Conservation (phyloP, 2,888 invertebrate genomes). For the Syrista parreyssii region DNA sequence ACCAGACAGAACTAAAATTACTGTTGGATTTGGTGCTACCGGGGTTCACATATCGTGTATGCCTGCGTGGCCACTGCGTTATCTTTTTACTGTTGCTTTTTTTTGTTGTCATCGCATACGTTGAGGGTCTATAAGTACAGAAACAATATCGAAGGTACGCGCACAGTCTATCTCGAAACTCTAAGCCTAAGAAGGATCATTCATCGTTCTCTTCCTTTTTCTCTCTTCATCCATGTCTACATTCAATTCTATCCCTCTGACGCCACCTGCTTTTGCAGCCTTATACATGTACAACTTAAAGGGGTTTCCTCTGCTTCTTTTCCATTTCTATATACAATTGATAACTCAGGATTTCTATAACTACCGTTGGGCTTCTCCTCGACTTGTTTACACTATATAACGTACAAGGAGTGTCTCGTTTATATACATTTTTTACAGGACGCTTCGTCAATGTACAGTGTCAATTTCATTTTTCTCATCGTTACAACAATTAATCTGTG, state of each 20-base stretch:
- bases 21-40: slow-evolving; percentile 65
- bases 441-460: slow-evolving; percentile 49
- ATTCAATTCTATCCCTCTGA: slow-evolving; percentile 14
- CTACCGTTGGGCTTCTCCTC: slow-evolving; percentile 17
- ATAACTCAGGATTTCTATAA: slow-evolving; percentile 44
- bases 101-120: slow-evolving; percentile 50
- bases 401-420: slow-evolving; percentile 10
- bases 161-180: slow-evolving; percentile 61
- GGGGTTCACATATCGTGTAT: slow-evolving; percentile 64
- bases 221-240: slow-evolving; percentile 11
- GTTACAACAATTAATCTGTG: slow-evolving; percentile 36
- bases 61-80: slow-evolving; percentile 52
- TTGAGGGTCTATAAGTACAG: slow-evolving; percentile 60
- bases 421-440: slow-evolving; percentile 62
- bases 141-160: slow-evolving; percentile 61
- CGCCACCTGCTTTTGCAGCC: slow-evolving; percentile 31
- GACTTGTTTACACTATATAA: slow-evolving; percentile 5
- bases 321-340: slow-evolving; percentile 46
- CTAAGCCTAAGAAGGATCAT: slow-evolving; percentile 58
- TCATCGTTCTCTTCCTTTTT: slow-evolving; percentile 11
- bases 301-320: slow-evolving; percentile 26
- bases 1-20: slow-evolving; percentile 67
- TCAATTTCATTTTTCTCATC: slow-evolving; percentile 33
- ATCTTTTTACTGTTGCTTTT: slow-evolving; percentile 28
- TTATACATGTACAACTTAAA: slow-evolving; percentile 50